phyloP scores from a whole-genome alignment of 2,888 invertebrate genomes.

The Coenonympha arcania region DNA sequence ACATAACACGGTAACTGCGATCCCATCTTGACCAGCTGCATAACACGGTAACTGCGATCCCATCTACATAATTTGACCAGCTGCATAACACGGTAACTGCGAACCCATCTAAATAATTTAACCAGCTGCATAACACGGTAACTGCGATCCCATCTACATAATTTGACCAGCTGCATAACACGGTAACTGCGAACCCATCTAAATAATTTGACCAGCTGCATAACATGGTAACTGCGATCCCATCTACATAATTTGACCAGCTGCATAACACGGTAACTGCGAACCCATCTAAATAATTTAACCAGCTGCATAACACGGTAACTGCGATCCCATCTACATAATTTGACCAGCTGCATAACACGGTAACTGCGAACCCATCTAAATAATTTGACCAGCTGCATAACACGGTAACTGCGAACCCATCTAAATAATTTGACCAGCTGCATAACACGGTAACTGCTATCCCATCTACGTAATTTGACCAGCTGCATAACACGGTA shows the following conservation, averaged over 20 bases:
- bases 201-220: slow-evolving; percentile 80
- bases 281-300: no score
- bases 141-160: no score
- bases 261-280: slow-evolving; percentile 81
- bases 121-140: slow-evolving; percentile 81
- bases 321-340: no score
- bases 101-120: no score
- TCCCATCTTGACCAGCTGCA: slow-evolving; percentile 80
- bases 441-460: slow-evolving; percentile 81
- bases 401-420: slow-evolving; percentile 81
- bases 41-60: slow-evolving; percentile 81
- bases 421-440: no score
- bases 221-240: slow-evolving; percentile 81
- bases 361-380: no score
- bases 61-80: no score
- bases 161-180: slow-evolving; percentile 80
- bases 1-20: slow-evolving; percentile 81
- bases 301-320: slow-evolving; percentile 81
- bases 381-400: slow-evolving; percentile 80
- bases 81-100: slow-evolving; percentile 81
- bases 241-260: no score
- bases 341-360: slow-evolving; percentile 80
- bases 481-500: slow-evolving; percentile 81
- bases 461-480: no score
- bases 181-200: no score